These are phyloP conservation scores for Megaustenia siamemsis DNA, from an alignment of 2,888 invertebrate genomes.

Conservation along the genomic window DNA sequence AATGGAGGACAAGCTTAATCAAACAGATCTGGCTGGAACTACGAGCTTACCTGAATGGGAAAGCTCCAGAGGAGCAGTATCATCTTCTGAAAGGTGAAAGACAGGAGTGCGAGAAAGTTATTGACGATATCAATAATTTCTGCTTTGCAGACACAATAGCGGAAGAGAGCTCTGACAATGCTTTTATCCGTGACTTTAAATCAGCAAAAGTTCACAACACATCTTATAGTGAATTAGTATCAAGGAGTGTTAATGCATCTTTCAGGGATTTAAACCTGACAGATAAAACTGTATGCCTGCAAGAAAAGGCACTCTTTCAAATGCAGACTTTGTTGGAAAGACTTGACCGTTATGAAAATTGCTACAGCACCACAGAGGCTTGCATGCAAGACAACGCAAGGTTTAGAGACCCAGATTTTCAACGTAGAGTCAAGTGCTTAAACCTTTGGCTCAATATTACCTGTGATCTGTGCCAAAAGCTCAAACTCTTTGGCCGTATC, in stretches of 20 bases:
- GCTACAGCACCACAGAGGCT: conserved; percentile 91
- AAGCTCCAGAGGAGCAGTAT: conserved; percentile 87
- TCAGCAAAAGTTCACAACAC: neutral
- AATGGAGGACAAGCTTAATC: conserved; percentile 93
- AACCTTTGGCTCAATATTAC: conserved; percentile 95
- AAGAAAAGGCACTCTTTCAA: conserved; percentile 88
- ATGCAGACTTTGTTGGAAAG: conserved; percentile 87
- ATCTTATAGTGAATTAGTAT: conserved; percentile 38
- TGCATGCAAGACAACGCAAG: conserved; percentile 88
- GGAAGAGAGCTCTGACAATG: conserved; percentile 35
- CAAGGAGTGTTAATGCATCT: conserved; percentile 59
- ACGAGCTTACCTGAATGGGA: conserved; percentile 86
- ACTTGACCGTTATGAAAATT: conserved; percentile 87
- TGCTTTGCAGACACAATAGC: conserved; percentile 53
- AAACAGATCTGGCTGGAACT: conserved; percentile 95
- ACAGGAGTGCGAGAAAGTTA: conserved; percentile 86
- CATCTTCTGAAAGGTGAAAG: conserved; percentile 87
- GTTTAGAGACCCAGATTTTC: conserved; percentile 85
- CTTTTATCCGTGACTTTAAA: conserved; percentile 18
- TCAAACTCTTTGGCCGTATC: conserved; percentile 84
- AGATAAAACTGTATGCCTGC: conserved; percentile 83
- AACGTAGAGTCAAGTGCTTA: conserved; percentile 88
- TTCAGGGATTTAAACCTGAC: conserved; percentile 67
- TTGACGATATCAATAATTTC: conserved; percentile 89
- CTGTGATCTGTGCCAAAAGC: conserved; percentile 89